Evolutionary conservation across 2,888 invertebrate species (phyloP), one percentile per base, ranked within the genome.

Genomic region (Heliothis peltigera): DNA sequence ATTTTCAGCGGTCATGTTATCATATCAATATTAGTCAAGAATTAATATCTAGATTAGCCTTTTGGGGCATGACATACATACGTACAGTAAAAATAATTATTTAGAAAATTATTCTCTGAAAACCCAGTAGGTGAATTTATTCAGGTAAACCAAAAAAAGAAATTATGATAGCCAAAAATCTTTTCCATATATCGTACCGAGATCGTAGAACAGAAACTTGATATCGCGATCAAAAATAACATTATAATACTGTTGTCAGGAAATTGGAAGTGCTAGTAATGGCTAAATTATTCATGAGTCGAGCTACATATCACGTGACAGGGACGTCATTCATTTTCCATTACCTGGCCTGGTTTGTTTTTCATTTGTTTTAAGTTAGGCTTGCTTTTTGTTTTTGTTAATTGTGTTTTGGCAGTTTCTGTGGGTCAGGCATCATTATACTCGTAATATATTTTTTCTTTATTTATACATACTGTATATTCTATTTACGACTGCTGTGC

Each of bases 201-300:
- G 19, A 58, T 60, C 54, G 52, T 54, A 66, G 18, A 10, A 32
- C 49, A 48, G 54, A 49, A 79, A 72, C 56, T 64, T 73, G 53
- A 59, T 65, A 75, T 61, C 46, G 75, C 82, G 80, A 84, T 83
- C 76, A 86, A 81, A 83, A 84, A 82, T 77, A 85, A 79, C 77
- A 79, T 83, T 75, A 83, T 79, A 80, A 32, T 32, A 68, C 77
- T 66, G 69, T 70, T 28, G 72, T 51, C 78, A 82, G 88, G 87
- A 89, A 89, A 89, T 89, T 89, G 89, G 80, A 82, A 84, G 81
- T 81, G 85, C 76, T 83, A 76, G 82, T 86, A 86, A 89, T 84
- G 83, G 81, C 69, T 83, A 82, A 84, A 87, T 85, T 89, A 90
- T 89, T 88, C 88, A 89, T 86, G 73, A 70, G 71, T 67, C 70